phyloP scores from a whole-genome alignment of 2,888 invertebrate species.

The Conops quadrifasciatus region DNA sequence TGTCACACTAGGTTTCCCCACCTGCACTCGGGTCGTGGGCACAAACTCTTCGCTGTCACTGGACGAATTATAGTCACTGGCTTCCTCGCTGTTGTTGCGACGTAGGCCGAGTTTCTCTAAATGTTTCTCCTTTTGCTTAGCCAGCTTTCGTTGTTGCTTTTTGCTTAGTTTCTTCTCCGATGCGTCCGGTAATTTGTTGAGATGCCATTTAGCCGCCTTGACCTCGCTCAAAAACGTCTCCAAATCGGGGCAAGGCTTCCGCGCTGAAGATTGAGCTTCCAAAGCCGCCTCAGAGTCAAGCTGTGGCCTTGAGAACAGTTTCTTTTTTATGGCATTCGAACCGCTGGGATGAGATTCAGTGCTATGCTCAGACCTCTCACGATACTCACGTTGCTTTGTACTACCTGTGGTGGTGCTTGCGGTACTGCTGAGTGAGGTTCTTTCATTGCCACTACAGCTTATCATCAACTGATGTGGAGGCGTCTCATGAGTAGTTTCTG shows the following conservation, averaged over 20 bases:
- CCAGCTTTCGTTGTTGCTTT: conserved; percentile 64
- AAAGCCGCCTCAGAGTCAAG: conserved; percentile 51
- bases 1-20: conserved; percentile 62
- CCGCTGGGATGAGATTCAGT: conserved; percentile 48
- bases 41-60: conserved; percentile 65
- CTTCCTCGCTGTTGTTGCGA: conserved; percentile 56
- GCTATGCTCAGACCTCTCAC: conserved; percentile 41
- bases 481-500: conserved; percentile 44
- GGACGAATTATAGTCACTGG: conserved; percentile 57
- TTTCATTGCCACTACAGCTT: conserved; percentile 39
- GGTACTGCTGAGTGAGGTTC: conserved; percentile 37
- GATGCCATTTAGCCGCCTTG: conserved; percentile 59
- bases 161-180: conserved; percentile 63
- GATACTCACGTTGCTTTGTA: conserved; percentile 38
- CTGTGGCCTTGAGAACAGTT: conserved; percentile 52
- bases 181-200: conserved; percentile 59
- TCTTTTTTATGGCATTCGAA: conserved; percentile 56
- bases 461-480: conserved; percentile 46
- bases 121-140: conserved; percentile 70
- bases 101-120: conserved; percentile 68
- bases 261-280: conserved; percentile 44
- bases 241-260: conserved; percentile 57
- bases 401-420: not conserved
- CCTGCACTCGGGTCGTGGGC: conserved; percentile 58
- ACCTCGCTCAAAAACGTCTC: conserved; percentile 61